phyloP scores from a whole-genome alignment of 2,888 invertebrate species.

The Limnephilus auricula region DNA sequence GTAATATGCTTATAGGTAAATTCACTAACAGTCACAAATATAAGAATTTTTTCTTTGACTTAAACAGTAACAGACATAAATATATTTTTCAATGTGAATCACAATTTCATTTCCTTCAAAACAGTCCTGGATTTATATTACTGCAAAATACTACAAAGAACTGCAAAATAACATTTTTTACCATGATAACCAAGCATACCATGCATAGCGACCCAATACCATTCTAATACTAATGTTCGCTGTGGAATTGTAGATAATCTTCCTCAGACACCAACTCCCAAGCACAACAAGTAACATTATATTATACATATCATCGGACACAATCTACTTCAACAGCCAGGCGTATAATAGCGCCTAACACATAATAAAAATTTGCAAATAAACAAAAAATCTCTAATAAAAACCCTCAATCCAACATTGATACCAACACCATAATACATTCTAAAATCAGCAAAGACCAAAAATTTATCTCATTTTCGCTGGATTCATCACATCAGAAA shows the following conservation, averaged over 20 bases:
- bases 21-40: not conserved
- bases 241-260: not conserved
- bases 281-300: not conserved
- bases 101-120: not conserved
- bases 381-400: no score
- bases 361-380: no score
- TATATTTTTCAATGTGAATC: not conserved
- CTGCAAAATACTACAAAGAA: no score
- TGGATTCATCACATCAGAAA: no score
- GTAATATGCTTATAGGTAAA: not conserved
- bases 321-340: no score
- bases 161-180: not conserved
- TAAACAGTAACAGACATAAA: not conserved
- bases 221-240: not conserved
- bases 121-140: not conserved
- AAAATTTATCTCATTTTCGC: no score
- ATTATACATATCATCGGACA: no score
- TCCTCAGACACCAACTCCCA: not conserved
- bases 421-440: no score
- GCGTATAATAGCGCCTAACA: no score
- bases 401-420: no score
- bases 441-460: no score
- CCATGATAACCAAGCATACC: not conserved
- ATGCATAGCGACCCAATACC: not conserved
- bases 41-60: not conserved